Conservation (phyloP, 2,797 vertebrate genomes). For the Microchirus variegatus region DNA sequence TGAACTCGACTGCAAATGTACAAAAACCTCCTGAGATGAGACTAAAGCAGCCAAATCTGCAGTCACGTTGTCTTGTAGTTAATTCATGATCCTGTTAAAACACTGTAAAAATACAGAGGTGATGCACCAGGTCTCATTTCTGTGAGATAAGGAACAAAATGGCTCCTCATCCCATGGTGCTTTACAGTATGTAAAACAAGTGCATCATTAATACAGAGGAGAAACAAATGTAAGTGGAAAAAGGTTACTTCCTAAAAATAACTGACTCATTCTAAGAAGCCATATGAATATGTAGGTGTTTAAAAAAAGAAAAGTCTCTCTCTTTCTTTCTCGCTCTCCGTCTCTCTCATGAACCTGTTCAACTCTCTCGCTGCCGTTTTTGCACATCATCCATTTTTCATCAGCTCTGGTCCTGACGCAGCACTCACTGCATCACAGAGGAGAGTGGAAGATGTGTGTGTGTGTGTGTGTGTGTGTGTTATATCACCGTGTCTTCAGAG, state of each 20-base stretch:
- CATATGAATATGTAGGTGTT: not conserved
- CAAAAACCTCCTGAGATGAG: too few species aligned
- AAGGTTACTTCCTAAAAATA: not conserved
- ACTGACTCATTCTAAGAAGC: not conserved
- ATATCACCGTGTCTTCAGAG: constrained; percentile 17
- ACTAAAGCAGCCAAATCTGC: too few species aligned
- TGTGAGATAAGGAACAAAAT: constrained; percentile 19
- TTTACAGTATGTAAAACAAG: too few species aligned
- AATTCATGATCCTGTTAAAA: not conserved
- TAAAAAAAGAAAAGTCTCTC: not conserved
- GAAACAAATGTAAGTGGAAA: too few species aligned
- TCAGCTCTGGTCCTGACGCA: constrained; percentile 51
- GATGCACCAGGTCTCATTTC: not conserved
- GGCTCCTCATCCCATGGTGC: not conserved
- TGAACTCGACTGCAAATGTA: too few species aligned
- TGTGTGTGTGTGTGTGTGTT: constrained; percentile 23
- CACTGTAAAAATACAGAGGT: not conserved
- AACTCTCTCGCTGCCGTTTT: constrained; percentile 29
- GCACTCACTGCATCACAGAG: constrained; percentile 50
- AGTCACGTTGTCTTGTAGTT: not conserved
- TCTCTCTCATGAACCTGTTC: constrained; percentile 22
- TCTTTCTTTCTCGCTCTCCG: not conserved
- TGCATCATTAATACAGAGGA: not conserved
- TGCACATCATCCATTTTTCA: constrained; percentile 48
- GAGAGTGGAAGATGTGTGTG: constrained; percentile 25